Evolutionary conservation across 2,113 vertebrate species (phyloP).

Genomic region (Otis tarda): DNA sequence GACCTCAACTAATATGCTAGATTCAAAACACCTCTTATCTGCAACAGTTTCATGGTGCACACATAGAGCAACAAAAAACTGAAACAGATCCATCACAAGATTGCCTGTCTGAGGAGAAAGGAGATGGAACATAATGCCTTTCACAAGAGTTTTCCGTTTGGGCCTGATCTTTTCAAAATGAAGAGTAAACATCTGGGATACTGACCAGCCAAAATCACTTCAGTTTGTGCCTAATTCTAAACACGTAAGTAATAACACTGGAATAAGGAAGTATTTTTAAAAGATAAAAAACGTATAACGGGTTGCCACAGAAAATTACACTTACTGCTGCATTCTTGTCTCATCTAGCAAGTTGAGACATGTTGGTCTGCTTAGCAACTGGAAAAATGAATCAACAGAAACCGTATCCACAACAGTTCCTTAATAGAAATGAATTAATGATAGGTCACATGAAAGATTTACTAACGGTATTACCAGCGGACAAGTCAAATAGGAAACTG

Average conservation of each 20-base stretch:
- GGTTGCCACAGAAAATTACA: neutral
- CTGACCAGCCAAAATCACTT: neutral
- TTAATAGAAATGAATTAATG: neutral
- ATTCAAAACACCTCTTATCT: neutral
- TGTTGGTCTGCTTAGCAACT: neutral
- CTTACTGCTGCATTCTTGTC: neutral
- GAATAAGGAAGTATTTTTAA: neutral
- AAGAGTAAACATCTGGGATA: neutral
- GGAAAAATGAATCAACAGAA: neutral
- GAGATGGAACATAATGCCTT: neutral
- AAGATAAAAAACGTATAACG: neutral
- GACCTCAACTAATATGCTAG: neutral
- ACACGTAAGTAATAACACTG: accelerated
- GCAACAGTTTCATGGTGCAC: neutral
- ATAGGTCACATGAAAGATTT: neutral
- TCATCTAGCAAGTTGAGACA: neutral
- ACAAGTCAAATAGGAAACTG: neutral
- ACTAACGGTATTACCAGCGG: neutral
- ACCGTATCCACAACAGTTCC: neutral
- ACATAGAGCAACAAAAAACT: neutral
- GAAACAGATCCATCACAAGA: neutral
- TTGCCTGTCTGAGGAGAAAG: neutral
- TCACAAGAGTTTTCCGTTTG: neutral
- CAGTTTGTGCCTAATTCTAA: neutral
- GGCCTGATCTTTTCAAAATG: neutral